These are phyloP conservation scores for Erebia ligea DNA, from an alignment of 2,888 invertebrate genomes.

Conservation along the genomic window DNA sequence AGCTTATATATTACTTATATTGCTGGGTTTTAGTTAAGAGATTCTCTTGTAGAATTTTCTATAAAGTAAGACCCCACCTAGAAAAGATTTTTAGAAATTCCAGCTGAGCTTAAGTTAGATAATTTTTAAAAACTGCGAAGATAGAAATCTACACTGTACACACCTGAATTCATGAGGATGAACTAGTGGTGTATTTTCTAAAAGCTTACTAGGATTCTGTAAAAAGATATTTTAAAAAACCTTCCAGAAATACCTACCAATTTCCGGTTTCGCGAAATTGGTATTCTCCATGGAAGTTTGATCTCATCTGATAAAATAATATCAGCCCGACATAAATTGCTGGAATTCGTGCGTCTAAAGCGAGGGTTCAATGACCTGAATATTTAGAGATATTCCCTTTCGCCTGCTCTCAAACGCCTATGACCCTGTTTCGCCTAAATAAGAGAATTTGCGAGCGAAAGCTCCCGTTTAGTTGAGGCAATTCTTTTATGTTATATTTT, in stretches of 20 bases:
- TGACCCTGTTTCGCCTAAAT: conserved; percentile 63
- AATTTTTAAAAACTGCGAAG: background rate
- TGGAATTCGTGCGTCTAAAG: conserved; percentile 49
- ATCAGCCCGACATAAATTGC: conserved; percentile 46
- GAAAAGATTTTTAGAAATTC: no score
- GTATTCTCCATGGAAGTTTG: conserved; percentile 22
- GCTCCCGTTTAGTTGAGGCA: conserved; percentile 23
- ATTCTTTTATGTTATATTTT: conserved; percentile 3
- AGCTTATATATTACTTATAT: no score
- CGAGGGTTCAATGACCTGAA: conserved; percentile 55
- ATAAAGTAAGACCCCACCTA: no score
- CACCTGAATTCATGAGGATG: background rate
- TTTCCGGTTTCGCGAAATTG: background rate
- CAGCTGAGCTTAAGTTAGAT: no score
- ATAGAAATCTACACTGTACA: background rate
- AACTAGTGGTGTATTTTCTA: background rate
- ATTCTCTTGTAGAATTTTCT: no score
- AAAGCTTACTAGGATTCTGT: background rate
- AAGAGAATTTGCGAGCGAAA: conserved; percentile 54
- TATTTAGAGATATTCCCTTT: conserved; percentile 54
- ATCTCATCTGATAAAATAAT: conserved; percentile 44
- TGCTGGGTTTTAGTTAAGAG: no score
- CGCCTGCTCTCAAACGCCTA: conserved; percentile 55
- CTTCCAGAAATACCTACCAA: background rate
- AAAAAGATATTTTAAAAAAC: background rate